A percentile compares a stretch with the other conserved stretches of the same genome.
Conservation (phyloP, 2,888 invertebrate species). For the Leptura quadrifasciata region DNA sequence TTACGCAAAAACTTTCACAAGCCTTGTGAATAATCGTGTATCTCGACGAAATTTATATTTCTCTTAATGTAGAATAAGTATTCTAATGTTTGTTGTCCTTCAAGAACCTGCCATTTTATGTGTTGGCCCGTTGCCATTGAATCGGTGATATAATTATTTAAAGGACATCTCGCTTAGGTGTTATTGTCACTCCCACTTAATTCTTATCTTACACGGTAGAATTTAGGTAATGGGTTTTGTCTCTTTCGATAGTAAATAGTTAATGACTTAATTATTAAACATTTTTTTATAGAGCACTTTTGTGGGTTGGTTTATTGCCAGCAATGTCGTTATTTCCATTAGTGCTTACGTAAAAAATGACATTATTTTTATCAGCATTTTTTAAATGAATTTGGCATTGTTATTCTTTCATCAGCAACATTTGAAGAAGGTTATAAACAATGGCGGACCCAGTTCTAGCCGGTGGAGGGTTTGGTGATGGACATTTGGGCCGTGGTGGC, state of each 20-base stretch:
- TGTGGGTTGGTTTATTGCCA: not conserved
- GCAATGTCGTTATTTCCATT: not conserved
- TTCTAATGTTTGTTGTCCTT: not conserved
- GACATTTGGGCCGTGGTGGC: slow-evolving; percentile 79
- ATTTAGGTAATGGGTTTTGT: not conserved
- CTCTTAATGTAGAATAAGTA: not conserved
- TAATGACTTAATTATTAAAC: not conserved
- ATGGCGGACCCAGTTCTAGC: slow-evolving; percentile 99
- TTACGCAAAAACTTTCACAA: slow-evolving; percentile 34
- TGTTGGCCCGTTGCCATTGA: not conserved
- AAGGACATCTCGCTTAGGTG: not conserved
- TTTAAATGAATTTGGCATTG: no score
- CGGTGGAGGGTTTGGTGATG: slow-evolving; percentile 90
- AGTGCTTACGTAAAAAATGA: not conserved
- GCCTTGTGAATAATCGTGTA: slow-evolving; percentile 20
- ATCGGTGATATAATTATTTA: not conserved
- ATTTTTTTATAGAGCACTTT: not conserved
- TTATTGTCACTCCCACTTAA: not conserved
- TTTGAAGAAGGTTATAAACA: no score
- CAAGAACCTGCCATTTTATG: not conserved
- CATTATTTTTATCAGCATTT: no score
- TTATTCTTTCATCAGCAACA: no score
- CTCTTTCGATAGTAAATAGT: not conserved
- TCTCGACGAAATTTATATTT: not conserved
- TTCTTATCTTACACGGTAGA: not conserved